Percentiles rank a stretch among this genome's conserved stretches.
Evolutionary conservation across 2,797 vertebrate genomes (phyloP).

Genomic region (Eidolon dupreanum): DNA sequence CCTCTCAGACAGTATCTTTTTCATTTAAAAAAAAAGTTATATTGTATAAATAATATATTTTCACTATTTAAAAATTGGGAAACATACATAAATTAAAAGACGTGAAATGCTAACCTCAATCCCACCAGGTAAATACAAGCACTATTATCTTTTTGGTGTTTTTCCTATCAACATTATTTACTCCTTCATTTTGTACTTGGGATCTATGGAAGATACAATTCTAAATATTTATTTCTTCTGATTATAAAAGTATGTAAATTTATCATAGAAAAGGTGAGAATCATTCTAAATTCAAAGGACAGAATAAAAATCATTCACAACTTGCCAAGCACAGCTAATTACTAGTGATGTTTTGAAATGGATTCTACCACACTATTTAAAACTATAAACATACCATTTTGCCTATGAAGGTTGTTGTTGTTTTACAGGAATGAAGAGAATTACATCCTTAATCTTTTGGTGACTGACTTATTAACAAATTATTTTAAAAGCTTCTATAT

Average conservation of each 20-base stretch:
- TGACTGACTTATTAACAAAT: not conserved
- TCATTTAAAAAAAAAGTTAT: not conserved
- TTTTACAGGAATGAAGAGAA: slow-evolving; percentile 4
- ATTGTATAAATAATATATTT: not conserved
- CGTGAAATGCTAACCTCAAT: not conserved
- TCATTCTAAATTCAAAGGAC: not conserved
- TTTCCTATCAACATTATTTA: not conserved
- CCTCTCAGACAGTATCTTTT: not conserved
- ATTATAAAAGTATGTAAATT: not conserved
- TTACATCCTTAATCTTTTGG: not conserved
- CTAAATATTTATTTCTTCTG: not conserved
- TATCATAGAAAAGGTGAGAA: not conserved
- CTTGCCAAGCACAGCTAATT: not conserved
- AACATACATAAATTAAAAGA: not conserved
- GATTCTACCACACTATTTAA: not conserved
- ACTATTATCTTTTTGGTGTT: not conserved
- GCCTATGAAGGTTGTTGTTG: not conserved
- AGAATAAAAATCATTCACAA: not conserved
- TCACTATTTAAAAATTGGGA: not conserved
- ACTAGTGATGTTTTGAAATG: not conserved
- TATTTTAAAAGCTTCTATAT: not conserved
- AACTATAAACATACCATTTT: not conserved
- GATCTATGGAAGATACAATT: not conserved
- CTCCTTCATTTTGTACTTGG: not conserved
- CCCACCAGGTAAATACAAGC: not conserved